Base-by-base conservation (phyloP, 2,888 invertebrate genomes). In the Masnerella sp. region DNA sequence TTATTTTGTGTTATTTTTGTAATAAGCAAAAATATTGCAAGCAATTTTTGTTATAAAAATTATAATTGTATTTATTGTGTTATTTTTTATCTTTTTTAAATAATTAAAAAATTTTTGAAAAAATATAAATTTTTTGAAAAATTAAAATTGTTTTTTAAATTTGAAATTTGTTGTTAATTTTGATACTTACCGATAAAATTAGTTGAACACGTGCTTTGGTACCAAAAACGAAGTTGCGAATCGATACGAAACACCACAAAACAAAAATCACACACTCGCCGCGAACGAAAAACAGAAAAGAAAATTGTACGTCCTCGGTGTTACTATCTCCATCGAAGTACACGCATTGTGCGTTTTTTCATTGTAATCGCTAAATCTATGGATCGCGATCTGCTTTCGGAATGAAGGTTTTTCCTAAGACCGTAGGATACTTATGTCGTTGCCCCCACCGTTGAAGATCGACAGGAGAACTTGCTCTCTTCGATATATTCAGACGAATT, bases 391-490 rank as follows among this genome's bases (percentile, higher is more conserved):
- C 82, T 83, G 78, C 83, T 84, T 83, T 85, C 83, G 81, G 85
- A 87, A 85, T 87, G 86, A 80, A 82, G 80, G 79, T 82, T 86
- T 86, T 86, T 85, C 86, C 85, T 84, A 84, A 85, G 82, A 80
- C 80, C 80, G 82, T 80, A 83, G 79, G 81, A 82, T 86, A 86
- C 84, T 86, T 86, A 86, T 85, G 84, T 83, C 79, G 77, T 76
- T 77, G 78, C 80, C 84, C 86, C 86, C 85, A 75, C 75, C 71
- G 52, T 1, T 9, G 34, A 49, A 34, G 40, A 56, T 61, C 61
- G 61, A 61, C 61, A 49, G 30, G 40, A 45, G 61, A 49, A 40
- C 25, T 38, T 11, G 28, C 25, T 54, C 67, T 67, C 42, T 5
- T 58, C 42, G 59, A 54, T 59, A 58, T 42, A 36, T 54, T 67